Evolutionary conservation across 2,113 vertebrate species (phyloP).

Genomic region (Lathamus discolor): DNA sequence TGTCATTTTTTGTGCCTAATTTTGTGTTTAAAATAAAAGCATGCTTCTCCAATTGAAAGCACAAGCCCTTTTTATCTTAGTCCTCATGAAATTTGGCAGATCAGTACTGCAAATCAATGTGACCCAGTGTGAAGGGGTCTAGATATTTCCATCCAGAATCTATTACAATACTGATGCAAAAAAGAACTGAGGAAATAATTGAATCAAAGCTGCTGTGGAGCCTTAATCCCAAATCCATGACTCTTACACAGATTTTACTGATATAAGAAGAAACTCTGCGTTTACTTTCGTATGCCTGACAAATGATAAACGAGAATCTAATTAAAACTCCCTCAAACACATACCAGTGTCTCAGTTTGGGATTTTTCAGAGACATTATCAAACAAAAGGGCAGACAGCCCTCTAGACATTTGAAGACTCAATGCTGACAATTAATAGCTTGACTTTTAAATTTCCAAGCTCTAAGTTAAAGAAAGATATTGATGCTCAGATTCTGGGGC

Average conservation of each 20-base stretch:
- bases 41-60: neutral
- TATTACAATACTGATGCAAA: slow-evolving; percentile 16
- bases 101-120: slow-evolving; percentile 2
- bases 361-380: slow-evolving; percentile 23
- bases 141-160: neutral
- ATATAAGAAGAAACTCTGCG: neutral
- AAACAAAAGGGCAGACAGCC: slow-evolving; percentile 6
- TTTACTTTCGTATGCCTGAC: slow-evolving; percentile 17
- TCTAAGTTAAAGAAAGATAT: slow-evolving; percentile 9
- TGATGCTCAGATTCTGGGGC: neutral
- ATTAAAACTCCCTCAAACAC: slow-evolving; percentile 22
- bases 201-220: neutral
- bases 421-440: slow-evolving; percentile 11
- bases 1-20: neutral
- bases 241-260: slow-evolving; percentile 2
- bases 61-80: neutral
- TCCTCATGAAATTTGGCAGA: neutral
- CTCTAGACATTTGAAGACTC: slow-evolving; percentile 24
- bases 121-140: neutral
- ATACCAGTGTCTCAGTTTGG: neutral
- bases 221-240: slow-evolving; percentile 6
- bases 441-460: slow-evolving; percentile 25
- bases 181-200: slow-evolving; percentile 19
- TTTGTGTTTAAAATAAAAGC: slow-evolving; percentile 6
- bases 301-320: slow-evolving; percentile 25